Evolutionary conservation across 1,140 invertebrate genomes (phyloP), one percentile per base, ranked within the genome.

Genomic region (Tribolium madens): DNA sequence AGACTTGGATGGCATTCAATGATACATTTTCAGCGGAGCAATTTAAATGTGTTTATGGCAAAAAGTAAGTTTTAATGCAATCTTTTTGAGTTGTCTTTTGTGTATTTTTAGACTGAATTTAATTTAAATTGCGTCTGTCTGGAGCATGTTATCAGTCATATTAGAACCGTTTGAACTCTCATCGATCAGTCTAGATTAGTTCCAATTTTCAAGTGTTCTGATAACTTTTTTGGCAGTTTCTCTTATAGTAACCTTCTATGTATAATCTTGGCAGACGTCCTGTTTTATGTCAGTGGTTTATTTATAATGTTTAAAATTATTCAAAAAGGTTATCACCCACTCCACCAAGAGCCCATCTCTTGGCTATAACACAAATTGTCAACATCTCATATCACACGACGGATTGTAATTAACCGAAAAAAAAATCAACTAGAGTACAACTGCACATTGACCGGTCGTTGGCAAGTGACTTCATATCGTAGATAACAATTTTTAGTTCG

Each of bases 401-500:
- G 21, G 21, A 26, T 26, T 13, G 6, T 36, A 36, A n/a, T n/a
- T n/a, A n/a, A 33, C 21, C 57, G 21, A 31, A 64, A 64, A 64
- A 64, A 64, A 64, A 64, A 33, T 57, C 50, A 14, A 33, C 57
- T 64, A 26, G 14, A n/a, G 18, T 33, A 33, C 26, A 18, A 64
- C 9, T 33, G 57, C 57, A 64, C 57, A 64, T 64, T 64, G 57
- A 64, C 26, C 57, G 57, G 57, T 64, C 57, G 57, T 64, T 64
- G 57, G 21, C 57, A 64, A 33, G 21, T 50, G 48, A 50, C 48
- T 50, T 64, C 26, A 33, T 64, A 64, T 33, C 26, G 57, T 33
- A 64, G 57, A 64, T 64, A 64, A 64, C n/a, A 42, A 64, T 64
- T 64, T 64, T 64, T 64, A 64, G 57, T 64, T 64, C 57, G 14